Evolutionary conservation across 2,797 vertebrate species (phyloP), one percentile per base, ranked within the genome.

Genomic region (Acrossocheilus wenchowensis): DNA sequence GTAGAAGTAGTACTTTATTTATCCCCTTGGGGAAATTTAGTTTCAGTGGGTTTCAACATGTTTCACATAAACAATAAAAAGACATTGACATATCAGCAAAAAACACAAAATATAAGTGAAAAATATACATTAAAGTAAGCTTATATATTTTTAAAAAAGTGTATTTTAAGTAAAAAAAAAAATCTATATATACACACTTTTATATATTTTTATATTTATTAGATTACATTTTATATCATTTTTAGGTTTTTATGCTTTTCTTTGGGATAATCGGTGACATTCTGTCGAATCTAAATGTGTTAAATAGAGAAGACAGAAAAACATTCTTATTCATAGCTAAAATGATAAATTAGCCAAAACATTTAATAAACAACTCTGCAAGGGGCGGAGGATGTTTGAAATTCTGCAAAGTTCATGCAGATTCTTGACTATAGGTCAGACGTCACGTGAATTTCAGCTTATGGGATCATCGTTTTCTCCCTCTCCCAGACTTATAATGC

Each of bases 401-500:
- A 39, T 54, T 78, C 34, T 78, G 74, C 74, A 41, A 81, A 68
- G n/a, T 21, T 81, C 60, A 30, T 12, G n/a, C n/a, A 15, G 62
- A 81, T 21, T 68, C 26, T 50, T 30, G 26, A 81, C 57, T 50
- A 21, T 81, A 64, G 62, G 39, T 48, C 79, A 81, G n/a, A 48
- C 41, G 2, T 66, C 78, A 81, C 3, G 1, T 48, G 79, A 81
- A 81, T 48, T 2, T 39, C 45, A 69, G 80, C 26, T 81, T n/a
- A 81, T 9, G 64, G 43, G 64, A 68, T 81, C 39, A 83, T 78
- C 34, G n/a, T 71, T 30, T 82, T 45, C 36, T 60, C 36, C 26
- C 57, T 45, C 30, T 81, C 62, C 43, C 26, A 50, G 30, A 69
- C 79, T 52, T 81, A 12, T 69, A 71, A 54, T 81, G 62, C 80